These are phyloP conservation scores for Hirtodrosophila cameraria DNA, from an alignment of 2,888 invertebrate species.

Conservation along the genomic window DNA sequence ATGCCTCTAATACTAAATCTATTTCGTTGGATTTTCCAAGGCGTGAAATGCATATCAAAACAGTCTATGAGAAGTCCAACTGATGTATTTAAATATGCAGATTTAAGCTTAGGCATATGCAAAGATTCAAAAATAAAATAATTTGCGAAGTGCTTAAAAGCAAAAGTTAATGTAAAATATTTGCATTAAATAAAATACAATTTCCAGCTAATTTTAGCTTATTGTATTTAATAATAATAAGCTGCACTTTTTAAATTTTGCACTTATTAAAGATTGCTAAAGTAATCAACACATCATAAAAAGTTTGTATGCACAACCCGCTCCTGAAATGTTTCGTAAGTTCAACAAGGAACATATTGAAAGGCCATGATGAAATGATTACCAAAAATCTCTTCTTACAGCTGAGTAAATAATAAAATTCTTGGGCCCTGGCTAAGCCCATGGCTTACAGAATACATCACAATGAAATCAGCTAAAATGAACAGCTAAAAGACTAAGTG, in stretches of 20 bases:
- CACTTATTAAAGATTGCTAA: conserved; percentile 9
- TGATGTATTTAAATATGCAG: conserved; percentile 17
- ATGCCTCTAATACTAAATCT: conserved; percentile 26
- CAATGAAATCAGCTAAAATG: conserved; percentile 61
- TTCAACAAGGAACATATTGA: not conserved
- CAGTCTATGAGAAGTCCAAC: not conserved
- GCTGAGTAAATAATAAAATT: conserved; percentile 51
- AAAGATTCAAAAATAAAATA: not conserved
- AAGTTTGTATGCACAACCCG: conserved; percentile 15
- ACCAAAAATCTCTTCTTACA: conserved; percentile 43
- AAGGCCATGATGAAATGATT: conserved; percentile 52
- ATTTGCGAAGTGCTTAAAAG: conserved; percentile 15
- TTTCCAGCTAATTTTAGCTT: conserved; percentile 22
- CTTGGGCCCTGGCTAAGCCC: conserved; percentile 31
- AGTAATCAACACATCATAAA: conserved; percentile 34
- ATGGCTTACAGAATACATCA: conserved; percentile 64
- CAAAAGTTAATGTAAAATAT: conserved; percentile 24
- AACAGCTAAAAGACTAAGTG: conserved; percentile 46
- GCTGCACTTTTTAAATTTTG: too few relatives aligned
- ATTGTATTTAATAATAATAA: too few relatives aligned
- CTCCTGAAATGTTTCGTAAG: not conserved
- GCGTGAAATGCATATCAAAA: conserved; percentile 43
- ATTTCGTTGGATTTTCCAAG: conserved; percentile 13
- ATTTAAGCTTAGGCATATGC: conserved; percentile 22
- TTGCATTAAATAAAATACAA: conserved; percentile 36